Evolutionary conservation across 2,888 invertebrate species (phyloP).

Genomic region (Uropetala carovei): DNA sequence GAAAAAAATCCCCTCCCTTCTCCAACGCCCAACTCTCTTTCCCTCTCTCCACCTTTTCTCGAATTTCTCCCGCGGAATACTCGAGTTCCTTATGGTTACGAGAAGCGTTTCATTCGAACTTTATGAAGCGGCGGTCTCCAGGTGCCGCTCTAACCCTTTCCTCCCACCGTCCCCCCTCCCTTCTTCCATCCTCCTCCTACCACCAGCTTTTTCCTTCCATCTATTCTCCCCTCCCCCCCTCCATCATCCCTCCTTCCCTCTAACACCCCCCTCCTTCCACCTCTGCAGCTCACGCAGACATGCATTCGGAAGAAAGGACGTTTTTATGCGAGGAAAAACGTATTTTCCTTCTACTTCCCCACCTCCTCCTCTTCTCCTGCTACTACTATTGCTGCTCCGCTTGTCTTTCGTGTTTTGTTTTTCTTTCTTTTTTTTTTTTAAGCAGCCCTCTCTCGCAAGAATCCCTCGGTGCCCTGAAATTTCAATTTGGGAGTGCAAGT

Average conservation of each 20-base stretch:
- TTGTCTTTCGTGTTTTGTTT: too few species aligned
- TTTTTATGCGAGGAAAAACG: conserved; percentile 16
- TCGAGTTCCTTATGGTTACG: conserved; percentile 31
- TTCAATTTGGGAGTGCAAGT: conserved; percentile 20
- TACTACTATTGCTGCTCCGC: too few species aligned
- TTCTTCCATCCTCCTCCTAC: neutral
- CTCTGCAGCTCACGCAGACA: neutral
- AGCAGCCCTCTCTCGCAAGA: neutral
- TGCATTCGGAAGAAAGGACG: neutral
- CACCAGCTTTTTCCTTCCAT: neutral
- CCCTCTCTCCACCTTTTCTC: neutral
- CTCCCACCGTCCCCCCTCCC: neutral
- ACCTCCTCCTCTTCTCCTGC: neutral
- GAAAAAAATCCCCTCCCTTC: too few species aligned
- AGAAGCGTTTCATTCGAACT: conserved; percentile 42
- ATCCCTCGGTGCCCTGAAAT: neutral
- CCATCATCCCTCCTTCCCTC: neutral
- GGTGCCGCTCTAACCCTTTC: neutral
- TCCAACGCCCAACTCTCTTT: neutral
- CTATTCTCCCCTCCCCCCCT: too few species aligned
- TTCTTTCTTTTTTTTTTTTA: neutral
- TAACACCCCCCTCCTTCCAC: too few species aligned
- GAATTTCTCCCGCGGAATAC: conserved; percentile 25
- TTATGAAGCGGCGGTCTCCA: conserved; percentile 44
- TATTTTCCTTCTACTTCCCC: neutral